phyloP scores from a whole-genome alignment of 2,797 vertebrate species.

The Aselliscus stoliczkanus region DNA sequence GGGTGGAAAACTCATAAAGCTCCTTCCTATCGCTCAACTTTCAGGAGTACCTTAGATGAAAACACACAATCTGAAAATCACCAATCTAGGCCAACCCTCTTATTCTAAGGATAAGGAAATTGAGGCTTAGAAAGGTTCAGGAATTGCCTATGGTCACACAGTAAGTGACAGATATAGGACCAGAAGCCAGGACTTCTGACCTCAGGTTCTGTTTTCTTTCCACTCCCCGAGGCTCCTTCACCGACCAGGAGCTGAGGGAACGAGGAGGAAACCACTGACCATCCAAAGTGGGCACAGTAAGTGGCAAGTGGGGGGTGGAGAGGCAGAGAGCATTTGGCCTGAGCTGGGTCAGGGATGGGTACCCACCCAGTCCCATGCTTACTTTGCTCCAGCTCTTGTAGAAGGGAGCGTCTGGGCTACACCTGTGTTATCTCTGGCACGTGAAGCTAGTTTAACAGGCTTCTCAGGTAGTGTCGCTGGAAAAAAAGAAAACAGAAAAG shows the following conservation, averaged over 20 bases:
- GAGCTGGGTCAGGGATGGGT: fast-evolving
- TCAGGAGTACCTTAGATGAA: not conserved
- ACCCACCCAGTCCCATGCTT: not conserved
- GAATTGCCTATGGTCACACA: not conserved
- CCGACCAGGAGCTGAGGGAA: not conserved
- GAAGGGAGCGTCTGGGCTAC: not conserved
- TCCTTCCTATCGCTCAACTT: not conserved
- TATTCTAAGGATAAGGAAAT: not conserved
- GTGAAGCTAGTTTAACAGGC: slow-evolving; percentile 20
- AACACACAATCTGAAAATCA: not conserved
- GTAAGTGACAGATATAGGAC: not conserved
- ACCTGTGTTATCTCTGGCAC: not conserved
- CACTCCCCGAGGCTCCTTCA: not conserved
- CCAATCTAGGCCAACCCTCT: not conserved
- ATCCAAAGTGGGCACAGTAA: fast-evolving
- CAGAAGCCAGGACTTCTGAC: no score
- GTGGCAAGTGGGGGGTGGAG: not conserved
- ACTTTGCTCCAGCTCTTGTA: slow-evolving; percentile 55
- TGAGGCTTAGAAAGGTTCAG: not conserved
- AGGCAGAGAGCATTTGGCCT: not conserved
- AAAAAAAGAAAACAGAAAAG: not conserved
- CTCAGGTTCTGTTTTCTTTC: not conserved
- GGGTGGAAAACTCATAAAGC: not conserved
- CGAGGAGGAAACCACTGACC: not conserved
- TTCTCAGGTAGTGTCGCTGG: slow-evolving; percentile 56